Percentiles rank a stretch among this genome's conserved stretches.
Evolutionary conservation across 35 echinoderm and acorn worm species (phyloP).

Genomic region (Patiria miniata): DNA sequence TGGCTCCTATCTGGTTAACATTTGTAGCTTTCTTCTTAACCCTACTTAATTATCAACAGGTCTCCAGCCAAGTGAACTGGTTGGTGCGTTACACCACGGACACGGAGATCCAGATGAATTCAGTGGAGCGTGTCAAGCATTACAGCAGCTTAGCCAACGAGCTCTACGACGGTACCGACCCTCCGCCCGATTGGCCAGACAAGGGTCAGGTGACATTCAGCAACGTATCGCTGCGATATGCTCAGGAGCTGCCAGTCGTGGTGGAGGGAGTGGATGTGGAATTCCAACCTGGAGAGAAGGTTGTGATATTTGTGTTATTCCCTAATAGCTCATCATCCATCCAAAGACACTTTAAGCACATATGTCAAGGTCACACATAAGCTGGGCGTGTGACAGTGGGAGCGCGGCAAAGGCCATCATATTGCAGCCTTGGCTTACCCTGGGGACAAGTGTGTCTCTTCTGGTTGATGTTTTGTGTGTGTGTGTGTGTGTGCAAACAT

Average conservation of each 20-base stretch:
- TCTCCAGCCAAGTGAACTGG: slow-evolving; percentile 48
- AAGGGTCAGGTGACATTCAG: slow-evolving; percentile 48
- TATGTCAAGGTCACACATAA: too few relatives aligned
- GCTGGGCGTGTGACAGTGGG: too few relatives aligned
- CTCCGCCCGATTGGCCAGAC: slow-evolving; percentile 46
- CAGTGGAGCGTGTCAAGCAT: slow-evolving; percentile 69
- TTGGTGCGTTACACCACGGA: slow-evolving; percentile 35
- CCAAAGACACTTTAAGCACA: too few relatives aligned
- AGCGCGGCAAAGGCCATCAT: too few relatives aligned
- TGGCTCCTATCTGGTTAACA: too few relatives aligned
- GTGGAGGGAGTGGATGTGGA: slow-evolving; percentile 45
- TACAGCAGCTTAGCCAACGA: slow-evolving; percentile 50
- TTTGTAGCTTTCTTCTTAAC: background rate
- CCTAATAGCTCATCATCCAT: too few relatives aligned
- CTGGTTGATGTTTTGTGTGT: too few relatives aligned
- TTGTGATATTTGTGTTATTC: too few relatives aligned
- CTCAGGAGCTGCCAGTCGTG: slow-evolving; percentile 44
- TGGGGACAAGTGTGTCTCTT: too few relatives aligned
- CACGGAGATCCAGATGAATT: slow-evolving; percentile 70
- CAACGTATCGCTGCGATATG: slow-evolving; percentile 57
- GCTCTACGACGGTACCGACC: slow-evolving; percentile 56
- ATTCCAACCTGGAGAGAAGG: slow-evolving; percentile 57
- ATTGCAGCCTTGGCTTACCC: too few relatives aligned
- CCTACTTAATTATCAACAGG: background rate
- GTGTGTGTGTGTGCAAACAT: too few relatives aligned